phyloP scores from a whole-genome alignment of 2,888 invertebrate genomes.

The Eretmocerus hayati region DNA sequence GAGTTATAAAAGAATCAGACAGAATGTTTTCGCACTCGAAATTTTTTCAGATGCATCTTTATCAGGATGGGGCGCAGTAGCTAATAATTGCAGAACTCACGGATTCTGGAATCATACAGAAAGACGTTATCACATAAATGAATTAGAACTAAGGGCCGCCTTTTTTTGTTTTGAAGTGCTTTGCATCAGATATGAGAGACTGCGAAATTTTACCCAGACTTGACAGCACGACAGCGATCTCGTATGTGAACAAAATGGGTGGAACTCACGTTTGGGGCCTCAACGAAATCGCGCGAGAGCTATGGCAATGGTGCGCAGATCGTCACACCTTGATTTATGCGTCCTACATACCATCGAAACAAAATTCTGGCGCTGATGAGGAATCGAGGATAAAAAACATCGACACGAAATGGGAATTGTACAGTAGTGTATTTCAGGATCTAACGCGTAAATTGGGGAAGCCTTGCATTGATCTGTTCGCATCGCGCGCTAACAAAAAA shows the following conservation, averaged over 20 bases:
- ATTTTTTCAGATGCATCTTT: constrained; percentile 17
- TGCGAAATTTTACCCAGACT: neutral
- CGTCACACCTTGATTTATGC: neutral
- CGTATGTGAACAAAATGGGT: constrained; percentile 23
- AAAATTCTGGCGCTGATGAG: neutral
- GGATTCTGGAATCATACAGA: constrained; percentile 8
- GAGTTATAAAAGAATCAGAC: neutral
- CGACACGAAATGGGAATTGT: neutral
- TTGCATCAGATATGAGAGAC: neutral
- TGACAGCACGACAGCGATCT: constrained; percentile 23
- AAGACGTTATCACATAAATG: neutral
- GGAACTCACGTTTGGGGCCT: constrained; percentile 23
- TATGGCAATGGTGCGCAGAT: constrained; percentile 21
- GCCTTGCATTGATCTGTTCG: neutral
- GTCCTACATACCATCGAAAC: neutral
- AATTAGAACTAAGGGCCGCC: neutral
- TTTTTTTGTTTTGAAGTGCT: neutral
- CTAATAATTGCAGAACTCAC: constrained; percentile 2
- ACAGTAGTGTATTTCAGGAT: neutral
- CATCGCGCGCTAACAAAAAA: neutral
- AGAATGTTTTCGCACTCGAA: neutral
- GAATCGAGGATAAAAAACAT: neutral
- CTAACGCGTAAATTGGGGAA: neutral
- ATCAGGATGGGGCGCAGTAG: constrained; percentile 15
- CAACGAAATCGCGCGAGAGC: constrained; percentile 13